Evolutionary conservation across 2,888 invertebrate genomes (phyloP), one percentile per base, ranked within the genome.

Genomic region (Eilema caniola): DNA sequence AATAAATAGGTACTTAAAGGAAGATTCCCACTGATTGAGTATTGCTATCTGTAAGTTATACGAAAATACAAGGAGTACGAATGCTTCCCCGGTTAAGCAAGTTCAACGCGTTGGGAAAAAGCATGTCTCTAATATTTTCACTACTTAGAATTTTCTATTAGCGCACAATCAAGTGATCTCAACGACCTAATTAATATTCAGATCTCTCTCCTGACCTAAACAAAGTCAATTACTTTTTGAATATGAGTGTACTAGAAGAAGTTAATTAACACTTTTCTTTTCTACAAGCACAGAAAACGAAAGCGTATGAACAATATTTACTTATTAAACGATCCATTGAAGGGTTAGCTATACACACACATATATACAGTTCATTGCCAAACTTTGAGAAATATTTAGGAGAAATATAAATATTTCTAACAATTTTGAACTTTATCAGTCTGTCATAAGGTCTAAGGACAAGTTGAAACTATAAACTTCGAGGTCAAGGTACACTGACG

Each of bases 251-350:
- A 71, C 64, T 67, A 66, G 24, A 47, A 62, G 31, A 65, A 66
- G 66, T 47, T 70, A 71, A 63, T 66, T 63, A 71, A 72, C 80
- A 83, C 84, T 84, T 76, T 84, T 85, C 74, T 76, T 85, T 84
- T 83, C 78, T 65, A 71, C 67, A 47, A 64, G 63, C 67, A 72
- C 69, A 16, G 79, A 84, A 77, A 84, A 74, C 75, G 85, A 85
- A 84, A 85, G 84, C 82, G 75, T 78, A 66, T 67, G 75, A 68
- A 78, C 78, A 85, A 77, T 83, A 80, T 85, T 85, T 85, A 79
- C 78, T 73, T 76, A 81, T 81, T 72, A 75, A 71, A 69, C 71
- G 75, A 74, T 80, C 73, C 72, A 84, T 83, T 72, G 73, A 79
- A 85, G 80, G 84, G 85, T 76, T 79, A 60, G 20, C 20, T 61